A percentile compares a stretch with the other conserved stretches of the same genome.
Evolutionary conservation across 2,888 invertebrate species (phyloP).

Genomic region (Cheilosia urbana): DNA sequence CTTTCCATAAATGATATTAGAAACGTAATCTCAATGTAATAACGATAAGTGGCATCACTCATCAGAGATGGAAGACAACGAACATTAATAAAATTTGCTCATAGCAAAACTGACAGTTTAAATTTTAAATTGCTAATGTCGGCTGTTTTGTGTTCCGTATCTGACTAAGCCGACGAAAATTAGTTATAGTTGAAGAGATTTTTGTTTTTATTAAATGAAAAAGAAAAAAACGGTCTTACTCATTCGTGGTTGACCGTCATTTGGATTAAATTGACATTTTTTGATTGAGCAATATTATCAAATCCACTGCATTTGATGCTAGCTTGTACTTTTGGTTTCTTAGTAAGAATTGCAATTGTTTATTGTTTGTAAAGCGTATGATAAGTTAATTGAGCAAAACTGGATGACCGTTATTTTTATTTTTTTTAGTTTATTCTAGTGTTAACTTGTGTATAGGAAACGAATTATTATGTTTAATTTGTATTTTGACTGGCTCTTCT

Average conservation of each 20-base stretch:
- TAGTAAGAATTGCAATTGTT: too few species aligned
- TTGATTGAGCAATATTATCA: slow-evolving; percentile 20
- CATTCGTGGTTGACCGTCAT: too few species aligned
- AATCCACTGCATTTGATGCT: background rate
- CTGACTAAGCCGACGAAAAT: too few species aligned
- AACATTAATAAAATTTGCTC: slow-evolving; percentile 24
- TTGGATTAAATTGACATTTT: background rate
- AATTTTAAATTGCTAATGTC: background rate
- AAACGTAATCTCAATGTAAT: slow-evolving; percentile 3
- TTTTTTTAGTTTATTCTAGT: slow-evolving; percentile 15
- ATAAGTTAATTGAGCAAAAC: slow-evolving; percentile 27
- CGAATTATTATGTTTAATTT: slow-evolving; percentile 10
- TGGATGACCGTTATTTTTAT: slow-evolving; percentile 24
- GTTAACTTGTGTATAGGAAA: slow-evolving; percentile 7
- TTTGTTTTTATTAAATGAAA: too few species aligned
- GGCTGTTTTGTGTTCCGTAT: too few species aligned
- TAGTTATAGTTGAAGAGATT: too few species aligned
- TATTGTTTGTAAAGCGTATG: background rate
- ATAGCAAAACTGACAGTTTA: background rate
- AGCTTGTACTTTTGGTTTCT: background rate
- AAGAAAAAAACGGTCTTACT: too few species aligned
- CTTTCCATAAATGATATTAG: slow-evolving; percentile 10
- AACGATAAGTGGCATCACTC: slow-evolving; percentile 5
- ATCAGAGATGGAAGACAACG: slow-evolving; percentile 35
- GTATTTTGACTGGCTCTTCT: slow-evolving; percentile 37